These are phyloP conservation scores for Channallabes apus DNA, from an alignment of 2,797 vertebrate species.

Conservation along the genomic window DNA sequence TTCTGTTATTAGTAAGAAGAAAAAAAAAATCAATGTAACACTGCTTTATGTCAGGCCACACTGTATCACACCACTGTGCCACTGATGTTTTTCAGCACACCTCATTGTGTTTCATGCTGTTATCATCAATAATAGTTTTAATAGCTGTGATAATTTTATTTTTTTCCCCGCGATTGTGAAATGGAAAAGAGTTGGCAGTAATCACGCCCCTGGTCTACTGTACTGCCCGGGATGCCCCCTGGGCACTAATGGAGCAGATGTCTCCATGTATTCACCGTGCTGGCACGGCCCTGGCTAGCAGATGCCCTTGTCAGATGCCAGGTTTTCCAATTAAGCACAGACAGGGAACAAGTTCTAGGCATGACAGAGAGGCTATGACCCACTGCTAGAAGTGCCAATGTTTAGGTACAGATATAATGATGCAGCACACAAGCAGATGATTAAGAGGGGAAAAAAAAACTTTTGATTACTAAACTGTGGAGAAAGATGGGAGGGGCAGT, in stretches of 20 bases:
- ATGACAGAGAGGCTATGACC: conserved; percentile 78
- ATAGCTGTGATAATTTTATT: conserved; percentile 20
- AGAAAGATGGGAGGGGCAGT: background rate
- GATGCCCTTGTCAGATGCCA: conserved; percentile 88
- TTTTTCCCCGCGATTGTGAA: conserved; percentile 16
- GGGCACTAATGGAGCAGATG: conserved; percentile 81
- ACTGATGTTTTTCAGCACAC: background rate
- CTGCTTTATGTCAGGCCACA: background rate
- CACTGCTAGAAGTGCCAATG: conserved; percentile 80
- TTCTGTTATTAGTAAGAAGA: background rate
- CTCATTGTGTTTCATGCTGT: background rate
- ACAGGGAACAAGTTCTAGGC: conserved; percentile 86
- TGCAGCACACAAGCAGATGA: background rate
- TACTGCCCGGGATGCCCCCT: conserved; percentile 56
- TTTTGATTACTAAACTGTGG: background rate
- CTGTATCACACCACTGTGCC: background rate
- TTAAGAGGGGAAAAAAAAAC: background rate
- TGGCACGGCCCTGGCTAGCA: conserved; percentile 89
- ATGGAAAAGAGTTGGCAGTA: conserved; percentile 52
- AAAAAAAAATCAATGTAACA: background rate
- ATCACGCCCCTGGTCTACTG: conserved; percentile 55
- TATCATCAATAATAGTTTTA: too few species aligned
- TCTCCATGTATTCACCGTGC: conserved; percentile 89
- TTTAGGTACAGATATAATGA: conserved; percentile 42
- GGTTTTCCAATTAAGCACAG: conserved; percentile 86